Evolutionary conservation across 2,113 vertebrate species (phyloP), one percentile per base, ranked within the genome.

Genomic region (Hassar affinis): DNA sequence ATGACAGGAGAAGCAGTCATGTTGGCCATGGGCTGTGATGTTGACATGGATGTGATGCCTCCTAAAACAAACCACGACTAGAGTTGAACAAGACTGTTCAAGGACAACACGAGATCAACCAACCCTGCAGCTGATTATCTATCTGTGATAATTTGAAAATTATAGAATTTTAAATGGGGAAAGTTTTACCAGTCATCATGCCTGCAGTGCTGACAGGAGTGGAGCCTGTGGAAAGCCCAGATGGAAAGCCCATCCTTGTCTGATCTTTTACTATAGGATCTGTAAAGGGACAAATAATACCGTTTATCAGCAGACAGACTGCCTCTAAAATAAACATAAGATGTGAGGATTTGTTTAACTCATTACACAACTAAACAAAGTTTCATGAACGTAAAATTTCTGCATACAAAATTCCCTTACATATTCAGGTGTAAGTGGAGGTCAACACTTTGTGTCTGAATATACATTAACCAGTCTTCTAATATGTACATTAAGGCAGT

Each of bases 241-340:
- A 85, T 5, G 91, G 76, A 11, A 91, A 10, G 56, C 88, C 87
- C 86, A 92, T 85, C 80, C 91, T 88, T 2, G 90, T 88, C 1
- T 92, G 92, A 25, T 93, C 92, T 84, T 93, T 93, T 9, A 91
- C 92, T 7, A 93, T 90, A 15, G 92, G 92, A 72, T 92, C 92
- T 93, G 69, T 68, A n/a, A 52, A 2, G 4, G 14, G 62, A 61
- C 62, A 38, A 4, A 12, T 3, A 20, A 25, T 14, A 38, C 6
- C 3, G 35, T 30, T 12, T 30, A 45, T 5, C 20, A 64, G 30
- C 22, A 78, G 20, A 72, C 18, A 61, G 6, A 27, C 25, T 56
- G n/a, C 17, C 20, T 18, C 22, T 27, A 27, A 52, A 56, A 51
- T 1, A 30, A 8, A 10, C 1, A 0, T 20, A 30, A 2, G 45